Conservation (phyloP, 2,797 vertebrate genomes). For the Eulemur rubriventer region DNA sequence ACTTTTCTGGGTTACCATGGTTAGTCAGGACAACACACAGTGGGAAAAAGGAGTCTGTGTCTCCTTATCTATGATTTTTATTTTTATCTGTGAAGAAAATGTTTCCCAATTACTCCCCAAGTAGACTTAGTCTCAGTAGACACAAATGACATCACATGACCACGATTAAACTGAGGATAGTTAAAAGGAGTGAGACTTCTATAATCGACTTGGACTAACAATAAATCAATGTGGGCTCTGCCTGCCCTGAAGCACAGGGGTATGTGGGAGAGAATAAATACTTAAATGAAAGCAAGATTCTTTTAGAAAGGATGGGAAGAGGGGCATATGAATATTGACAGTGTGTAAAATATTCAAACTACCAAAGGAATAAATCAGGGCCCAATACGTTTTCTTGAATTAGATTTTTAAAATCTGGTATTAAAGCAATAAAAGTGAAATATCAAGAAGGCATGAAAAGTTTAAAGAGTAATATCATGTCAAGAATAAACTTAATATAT, state of each 20-base stretch:
- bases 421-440: not conserved
- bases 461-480: not conserved
- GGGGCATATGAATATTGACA: not conserved
- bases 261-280: not conserved
- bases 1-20: not conserved
- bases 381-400: not conserved
- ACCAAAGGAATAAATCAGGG: not conserved
- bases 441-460: not conserved
- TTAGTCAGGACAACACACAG: not conserved
- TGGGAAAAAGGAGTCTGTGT: not conserved
- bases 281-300: not conserved
- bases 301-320: not conserved
- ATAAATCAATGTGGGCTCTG: not conserved
- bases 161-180: not conserved
- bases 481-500: not conserved
- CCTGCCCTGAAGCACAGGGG: not conserved
- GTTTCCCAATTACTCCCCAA: not conserved
- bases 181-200: not conserved
- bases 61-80: not conserved
- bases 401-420: not conserved
- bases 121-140: not conserved
- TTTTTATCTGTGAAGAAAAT: not conserved
- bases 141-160: not conserved
- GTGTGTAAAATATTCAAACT: not conserved
- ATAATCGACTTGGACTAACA: not conserved